Evolutionary conservation across 2,888 invertebrate genomes (phyloP).

Genomic region (Sminthurinus aureus): DNA sequence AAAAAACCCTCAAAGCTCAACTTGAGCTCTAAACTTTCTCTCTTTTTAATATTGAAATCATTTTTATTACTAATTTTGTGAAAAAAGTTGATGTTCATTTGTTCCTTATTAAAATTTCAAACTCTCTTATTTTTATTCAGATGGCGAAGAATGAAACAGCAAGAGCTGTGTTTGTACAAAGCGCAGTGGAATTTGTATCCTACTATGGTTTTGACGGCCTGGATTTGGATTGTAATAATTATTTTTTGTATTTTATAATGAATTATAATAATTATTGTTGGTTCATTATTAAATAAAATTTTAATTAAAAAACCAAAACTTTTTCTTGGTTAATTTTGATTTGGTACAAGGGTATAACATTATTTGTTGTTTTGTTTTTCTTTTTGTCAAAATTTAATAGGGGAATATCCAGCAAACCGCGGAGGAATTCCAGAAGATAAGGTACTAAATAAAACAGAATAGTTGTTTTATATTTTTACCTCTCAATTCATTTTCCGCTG

Average conservation of each 20-base stretch:
- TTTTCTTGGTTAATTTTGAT: neutral
- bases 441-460: slow-evolving; percentile 24
- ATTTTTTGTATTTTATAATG: neutral
- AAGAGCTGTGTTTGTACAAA: neutral
- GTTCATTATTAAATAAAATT: neutral
- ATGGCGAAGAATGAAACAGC: neutral
- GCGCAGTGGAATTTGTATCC: neutral
- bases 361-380: no score
- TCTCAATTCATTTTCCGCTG: neutral
- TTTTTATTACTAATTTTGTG: no score
- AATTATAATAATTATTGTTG: neutral
- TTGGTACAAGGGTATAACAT: no score
- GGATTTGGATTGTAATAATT: neutral
- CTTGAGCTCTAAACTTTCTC: neutral
- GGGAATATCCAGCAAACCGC: slow-evolving; percentile 61
- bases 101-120: no score
- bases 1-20: neutral
- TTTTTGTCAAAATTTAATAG: slow-evolving; percentile 60
- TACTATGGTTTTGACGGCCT: neutral
- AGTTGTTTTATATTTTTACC: neutral
- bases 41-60: neutral
- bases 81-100: no score
- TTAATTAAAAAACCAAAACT: neutral
- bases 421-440: slow-evolving; percentile 61
- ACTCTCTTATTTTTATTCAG: no score